Conservation (phyloP, 2,797 vertebrate genomes). For the Peromyscus attwateri region DNA sequence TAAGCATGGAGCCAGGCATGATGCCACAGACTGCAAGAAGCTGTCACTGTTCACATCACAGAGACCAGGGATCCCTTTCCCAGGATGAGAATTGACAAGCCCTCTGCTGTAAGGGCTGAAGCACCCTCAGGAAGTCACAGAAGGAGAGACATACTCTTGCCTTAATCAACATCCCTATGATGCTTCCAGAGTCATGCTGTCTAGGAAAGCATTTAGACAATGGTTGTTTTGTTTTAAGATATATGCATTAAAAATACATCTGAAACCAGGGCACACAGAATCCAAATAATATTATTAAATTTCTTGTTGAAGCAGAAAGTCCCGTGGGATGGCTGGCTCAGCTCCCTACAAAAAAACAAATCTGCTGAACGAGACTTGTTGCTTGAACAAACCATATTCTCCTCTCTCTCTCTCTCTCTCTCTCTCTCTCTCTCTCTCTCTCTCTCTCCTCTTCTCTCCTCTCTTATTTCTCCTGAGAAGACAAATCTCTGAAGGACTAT, state of each 20-base stretch:
- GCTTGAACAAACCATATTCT: constrained; percentile 50
- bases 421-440: constrained; percentile 49
- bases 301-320: constrained; percentile 79
- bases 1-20: fast-evolving
- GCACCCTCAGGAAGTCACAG: constrained; percentile 70
- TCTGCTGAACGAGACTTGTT: constrained; percentile 75
- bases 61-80: constrained; percentile 68
- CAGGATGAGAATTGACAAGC: constrained; percentile 76
- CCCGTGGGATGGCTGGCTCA: constrained; percentile 66
- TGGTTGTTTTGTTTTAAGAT: constrained; percentile 85
- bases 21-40: constrained; percentile 58
- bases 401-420: background rate
- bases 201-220: constrained; percentile 82
- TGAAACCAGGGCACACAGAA: constrained; percentile 80
- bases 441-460: background rate
- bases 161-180: constrained; percentile 72
- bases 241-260: constrained; percentile 87
- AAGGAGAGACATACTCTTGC: constrained; percentile 66
- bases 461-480: constrained; percentile 80
- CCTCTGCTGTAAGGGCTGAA: constrained; percentile 69
- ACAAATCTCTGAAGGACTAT: constrained; percentile 85
- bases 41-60: constrained; percentile 1
- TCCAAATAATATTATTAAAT: constrained; percentile 84
- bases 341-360: constrained; percentile 71
- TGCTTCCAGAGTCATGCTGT: constrained; percentile 71